Percentiles rank a stretch among this genome's conserved stretches.
These are phyloP conservation scores for Hyaena hyaena DNA, from an alignment of 2,113 vertebrate genomes.

Conservation along the genomic window DNA sequence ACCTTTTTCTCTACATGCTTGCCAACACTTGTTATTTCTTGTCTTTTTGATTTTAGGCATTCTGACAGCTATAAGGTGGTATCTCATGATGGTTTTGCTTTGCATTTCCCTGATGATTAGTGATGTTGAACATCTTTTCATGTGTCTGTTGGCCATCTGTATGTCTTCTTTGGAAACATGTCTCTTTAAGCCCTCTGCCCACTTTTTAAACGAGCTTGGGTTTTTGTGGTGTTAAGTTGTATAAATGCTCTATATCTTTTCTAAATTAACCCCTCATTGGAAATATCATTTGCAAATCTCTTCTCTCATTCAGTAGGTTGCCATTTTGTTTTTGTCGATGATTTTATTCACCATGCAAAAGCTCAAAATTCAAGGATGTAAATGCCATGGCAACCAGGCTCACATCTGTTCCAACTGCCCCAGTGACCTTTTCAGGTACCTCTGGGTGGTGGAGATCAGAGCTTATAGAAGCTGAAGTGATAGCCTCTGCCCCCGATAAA, in stretches of 20 bases:
- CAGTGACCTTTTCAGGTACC: neutral
- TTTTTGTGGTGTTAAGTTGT: neutral
- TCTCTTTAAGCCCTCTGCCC: neutral
- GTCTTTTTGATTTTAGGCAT: neutral
- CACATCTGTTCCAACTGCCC: no score
- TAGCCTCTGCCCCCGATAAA: neutral
- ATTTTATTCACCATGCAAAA: neutral
- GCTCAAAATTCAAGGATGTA: neutral
- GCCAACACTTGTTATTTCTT: neutral
- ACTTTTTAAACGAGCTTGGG: neutral
- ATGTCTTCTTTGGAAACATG: neutral
- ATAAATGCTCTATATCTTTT: neutral
- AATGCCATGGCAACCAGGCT: neutral
- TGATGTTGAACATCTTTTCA: neutral
- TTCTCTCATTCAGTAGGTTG: neutral
- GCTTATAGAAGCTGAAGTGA: neutral
- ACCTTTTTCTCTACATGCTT: neutral
- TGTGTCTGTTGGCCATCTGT: neutral
- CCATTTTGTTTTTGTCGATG: neutral
- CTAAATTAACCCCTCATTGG: neutral
- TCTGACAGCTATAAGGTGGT: neutral
- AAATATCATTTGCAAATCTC: neutral
- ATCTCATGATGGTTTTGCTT: neutral
- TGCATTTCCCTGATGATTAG: neutral
- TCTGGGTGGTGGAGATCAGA: neutral